Percentiles rank a stretch among this genome's conserved stretches.
These are phyloP conservation scores for Lochmaea crataegi DNA, from an alignment of 2,888 invertebrate genomes.

Conservation along the genomic window DNA sequence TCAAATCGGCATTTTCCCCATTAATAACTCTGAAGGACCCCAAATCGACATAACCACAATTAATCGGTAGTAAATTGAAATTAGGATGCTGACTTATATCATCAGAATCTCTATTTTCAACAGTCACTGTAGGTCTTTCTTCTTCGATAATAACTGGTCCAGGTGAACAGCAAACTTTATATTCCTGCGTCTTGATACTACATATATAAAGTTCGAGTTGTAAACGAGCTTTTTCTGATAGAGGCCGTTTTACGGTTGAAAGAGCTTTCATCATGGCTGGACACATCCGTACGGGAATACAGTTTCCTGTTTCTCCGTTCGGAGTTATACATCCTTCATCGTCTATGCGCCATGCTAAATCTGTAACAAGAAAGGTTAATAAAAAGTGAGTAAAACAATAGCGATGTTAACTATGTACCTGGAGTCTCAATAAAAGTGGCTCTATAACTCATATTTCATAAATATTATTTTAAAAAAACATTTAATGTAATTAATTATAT, in stretches of 20 bases:
- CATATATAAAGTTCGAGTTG: conserved; percentile 57
- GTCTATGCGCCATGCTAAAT: conserved; percentile 56
- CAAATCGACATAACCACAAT: conserved; percentile 70
- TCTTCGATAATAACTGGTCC: conserved; percentile 38
- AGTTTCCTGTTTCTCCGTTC: conserved; percentile 57
- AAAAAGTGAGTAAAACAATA: not conserved
- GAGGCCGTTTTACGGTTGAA: conserved; percentile 44
- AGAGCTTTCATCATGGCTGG: conserved; percentile 48
- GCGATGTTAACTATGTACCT: no score
- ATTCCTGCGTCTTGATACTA: conserved; percentile 60
- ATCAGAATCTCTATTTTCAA: conserved; percentile 40
- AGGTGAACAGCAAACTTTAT: conserved; percentile 70
- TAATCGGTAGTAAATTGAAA: conserved; percentile 59
- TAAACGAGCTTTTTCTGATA: conserved; percentile 42
- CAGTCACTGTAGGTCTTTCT: not conserved
- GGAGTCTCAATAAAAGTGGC: no score
- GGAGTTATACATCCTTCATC: conserved; percentile 60
- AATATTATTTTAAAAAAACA: no score
- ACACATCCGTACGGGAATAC: conserved; percentile 58
- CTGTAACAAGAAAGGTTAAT: conserved; percentile 10
- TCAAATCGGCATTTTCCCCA: conserved; percentile 58
- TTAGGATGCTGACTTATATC: conserved; percentile 62
- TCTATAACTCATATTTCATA: no score
- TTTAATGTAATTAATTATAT: no score
- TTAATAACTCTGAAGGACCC: conserved; percentile 66